These are phyloP conservation scores for Scolopax mira DNA, from an alignment of 2,113 vertebrate species.

Conservation along the genomic window DNA sequence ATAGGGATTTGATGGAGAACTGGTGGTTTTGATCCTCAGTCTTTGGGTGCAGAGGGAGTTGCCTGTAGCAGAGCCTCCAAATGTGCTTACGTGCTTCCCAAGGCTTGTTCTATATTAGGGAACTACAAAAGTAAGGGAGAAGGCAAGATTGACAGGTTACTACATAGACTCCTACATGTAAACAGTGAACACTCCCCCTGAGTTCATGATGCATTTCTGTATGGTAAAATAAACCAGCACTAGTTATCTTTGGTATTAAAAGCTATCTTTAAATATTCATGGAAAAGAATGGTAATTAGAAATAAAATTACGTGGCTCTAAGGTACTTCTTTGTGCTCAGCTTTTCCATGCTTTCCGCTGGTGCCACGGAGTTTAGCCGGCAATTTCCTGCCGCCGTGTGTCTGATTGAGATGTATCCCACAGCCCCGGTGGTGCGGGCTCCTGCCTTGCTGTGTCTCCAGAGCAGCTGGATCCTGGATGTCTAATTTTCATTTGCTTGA, in stretches of 20 bases:
- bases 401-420: constrained; percentile 35
- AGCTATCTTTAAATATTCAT: constrained; percentile 9
- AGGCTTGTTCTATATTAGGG: neutral
- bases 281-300: neutral
- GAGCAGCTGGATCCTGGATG: neutral
- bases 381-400: neutral
- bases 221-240: neutral
- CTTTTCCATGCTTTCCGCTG: neutral
- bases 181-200: neutral
- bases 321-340: neutral
- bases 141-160: neutral
- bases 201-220: neutral
- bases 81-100: neutral
- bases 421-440: neutral
- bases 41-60: neutral
- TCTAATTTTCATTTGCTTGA: neutral
- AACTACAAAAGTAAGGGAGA: neutral
- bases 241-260: neutral
- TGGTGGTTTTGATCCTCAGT: neutral
- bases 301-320: neutral
- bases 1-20: neutral
- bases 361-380: neutral
- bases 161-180: neutral
- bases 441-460: neutral
- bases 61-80: neutral